These are phyloP conservation scores for Melanotaenia boesemani DNA, from an alignment of 2,797 vertebrate genomes.

Conservation along the genomic window DNA sequence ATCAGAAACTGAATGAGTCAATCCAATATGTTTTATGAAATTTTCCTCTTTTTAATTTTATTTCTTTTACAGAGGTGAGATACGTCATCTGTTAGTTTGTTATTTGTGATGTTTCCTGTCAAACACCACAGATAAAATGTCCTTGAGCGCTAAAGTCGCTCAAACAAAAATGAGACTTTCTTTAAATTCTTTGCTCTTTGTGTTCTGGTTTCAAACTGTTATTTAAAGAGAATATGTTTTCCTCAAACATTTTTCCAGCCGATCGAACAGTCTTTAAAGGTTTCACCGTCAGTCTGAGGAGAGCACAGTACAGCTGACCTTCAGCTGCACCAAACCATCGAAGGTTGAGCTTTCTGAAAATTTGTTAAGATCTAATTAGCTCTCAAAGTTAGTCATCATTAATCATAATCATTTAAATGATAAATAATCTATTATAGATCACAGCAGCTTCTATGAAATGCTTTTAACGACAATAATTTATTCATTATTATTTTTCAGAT, in stretches of 20 bases:
- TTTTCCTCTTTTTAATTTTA: constrained; percentile 4
- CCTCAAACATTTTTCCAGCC: constrained; percentile 35
- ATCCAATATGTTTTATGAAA: constrained; percentile 41
- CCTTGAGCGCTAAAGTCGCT: constrained; percentile 68
- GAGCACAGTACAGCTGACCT: constrained; percentile 12
- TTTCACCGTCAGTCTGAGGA: constrained; percentile 19
- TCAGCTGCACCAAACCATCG: constrained; percentile 8
- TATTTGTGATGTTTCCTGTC: constrained; percentile 44
- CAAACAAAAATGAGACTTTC: neutral
- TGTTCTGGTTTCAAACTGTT: constrained; percentile 42
- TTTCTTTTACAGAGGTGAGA: constrained; percentile 17
- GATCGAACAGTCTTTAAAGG: constrained; percentile 22
- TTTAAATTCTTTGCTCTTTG: neutral
- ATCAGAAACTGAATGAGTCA: constrained; percentile 58
- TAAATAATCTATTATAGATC: neutral
- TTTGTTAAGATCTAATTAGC: neutral
- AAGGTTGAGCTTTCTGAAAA: neutral
- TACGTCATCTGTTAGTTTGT: constrained; percentile 50
- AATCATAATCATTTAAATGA: neutral
- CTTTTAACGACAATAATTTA: constrained; percentile 2
- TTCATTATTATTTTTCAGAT: neutral
- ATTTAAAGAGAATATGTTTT: constrained; percentile 47
- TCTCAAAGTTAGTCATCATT: constrained; percentile 16
- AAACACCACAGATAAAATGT: constrained; percentile 52
- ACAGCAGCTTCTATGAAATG: constrained; percentile 5